phyloP scores from a whole-genome alignment of 2,113 vertebrate species.

The Sphyrna mokarran region DNA sequence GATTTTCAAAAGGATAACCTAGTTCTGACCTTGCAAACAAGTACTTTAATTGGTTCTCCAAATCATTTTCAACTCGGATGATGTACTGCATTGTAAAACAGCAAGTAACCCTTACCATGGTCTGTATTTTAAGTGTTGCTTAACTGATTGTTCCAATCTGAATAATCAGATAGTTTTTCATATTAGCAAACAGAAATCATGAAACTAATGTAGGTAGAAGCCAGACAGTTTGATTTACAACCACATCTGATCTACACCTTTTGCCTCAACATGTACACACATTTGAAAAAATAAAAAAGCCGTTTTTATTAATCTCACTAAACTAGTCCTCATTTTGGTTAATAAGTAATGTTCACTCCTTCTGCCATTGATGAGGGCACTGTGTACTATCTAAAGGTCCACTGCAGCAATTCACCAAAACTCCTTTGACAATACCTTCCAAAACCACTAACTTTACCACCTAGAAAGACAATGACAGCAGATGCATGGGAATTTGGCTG shows the following conservation, averaged over 20 bases:
- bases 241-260: not conserved
- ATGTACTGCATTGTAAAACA: not conserved
- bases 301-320: not conserved
- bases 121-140: not conserved
- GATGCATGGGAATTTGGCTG: too few relatives aligned
- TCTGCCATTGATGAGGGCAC: too few relatives aligned
- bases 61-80: not conserved
- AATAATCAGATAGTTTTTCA: not conserved
- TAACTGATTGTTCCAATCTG: not conserved
- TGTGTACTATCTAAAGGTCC: too few relatives aligned
- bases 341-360: not conserved
- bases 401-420: too few relatives aligned
- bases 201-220: not conserved
- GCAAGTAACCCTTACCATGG: not conserved
- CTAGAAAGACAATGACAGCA: too few relatives aligned
- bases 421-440: too few relatives aligned
- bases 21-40: conserved; percentile 19
- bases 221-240: not conserved
- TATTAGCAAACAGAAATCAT: not conserved
- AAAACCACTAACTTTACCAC: too few relatives aligned
- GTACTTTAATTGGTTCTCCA: conserved; percentile 14
- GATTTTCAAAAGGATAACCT: not conserved
- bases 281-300: not conserved
- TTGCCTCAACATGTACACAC: not conserved
- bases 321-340: not conserved